Percentiles rank a stretch among this genome's conserved stretches.
phyloP scores from a whole-genome alignment of 2,113 vertebrate genomes.

The Larimichthys crocea region DNA sequence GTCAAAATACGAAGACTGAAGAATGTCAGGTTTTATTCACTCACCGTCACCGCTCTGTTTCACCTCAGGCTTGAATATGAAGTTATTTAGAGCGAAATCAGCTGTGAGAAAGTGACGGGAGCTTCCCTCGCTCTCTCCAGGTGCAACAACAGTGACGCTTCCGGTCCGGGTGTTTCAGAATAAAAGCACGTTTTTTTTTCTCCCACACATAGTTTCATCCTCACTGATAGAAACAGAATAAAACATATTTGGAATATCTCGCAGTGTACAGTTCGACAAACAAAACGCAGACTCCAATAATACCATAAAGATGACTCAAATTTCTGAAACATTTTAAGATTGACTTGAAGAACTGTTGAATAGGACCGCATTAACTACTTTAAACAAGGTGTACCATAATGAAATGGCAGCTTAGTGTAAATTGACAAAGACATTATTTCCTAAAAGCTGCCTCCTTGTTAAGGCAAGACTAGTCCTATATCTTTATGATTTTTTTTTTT shows the following conservation, averaged over 20 bases:
- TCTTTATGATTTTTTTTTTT: neutral
- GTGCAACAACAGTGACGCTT: neutral
- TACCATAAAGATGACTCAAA: neutral
- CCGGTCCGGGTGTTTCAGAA: slow-evolving; percentile 3
- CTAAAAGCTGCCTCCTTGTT: neutral
- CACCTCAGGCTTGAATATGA: rapidly evolving
- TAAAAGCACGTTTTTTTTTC: slow-evolving; percentile 16
- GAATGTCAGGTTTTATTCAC: neutral
- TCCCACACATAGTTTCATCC: no score
- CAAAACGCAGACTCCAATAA: neutral
- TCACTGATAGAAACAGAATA: neutral
- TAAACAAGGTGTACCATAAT: neutral
- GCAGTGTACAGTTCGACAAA: neutral
- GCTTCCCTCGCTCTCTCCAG: neutral
- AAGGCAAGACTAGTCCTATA: neutral
- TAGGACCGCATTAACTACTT: neutral
- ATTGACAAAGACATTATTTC: neutral
- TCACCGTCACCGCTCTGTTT: neutral
- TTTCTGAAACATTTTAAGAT: neutral
- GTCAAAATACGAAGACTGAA: neutral
- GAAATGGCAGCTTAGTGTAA: neutral
- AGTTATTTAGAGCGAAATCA: neutral
- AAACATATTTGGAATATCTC: neutral
- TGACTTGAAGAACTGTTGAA: neutral
- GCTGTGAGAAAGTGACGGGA: no score